phyloP scores from a whole-genome alignment of 2,113 vertebrate species.

The Nymphicus hollandicus region DNA sequence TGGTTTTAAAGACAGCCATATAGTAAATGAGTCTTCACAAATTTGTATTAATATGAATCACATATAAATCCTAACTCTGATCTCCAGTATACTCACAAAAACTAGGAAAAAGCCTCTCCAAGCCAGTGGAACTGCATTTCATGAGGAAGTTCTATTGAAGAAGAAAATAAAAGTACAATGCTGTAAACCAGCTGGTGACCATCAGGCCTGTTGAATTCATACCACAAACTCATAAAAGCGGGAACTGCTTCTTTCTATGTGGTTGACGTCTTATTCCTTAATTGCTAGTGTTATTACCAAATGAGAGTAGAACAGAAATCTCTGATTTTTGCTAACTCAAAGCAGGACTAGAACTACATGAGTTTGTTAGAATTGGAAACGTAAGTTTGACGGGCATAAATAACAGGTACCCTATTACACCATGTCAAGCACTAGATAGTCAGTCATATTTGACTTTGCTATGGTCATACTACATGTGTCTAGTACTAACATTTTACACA shows the following conservation, averaged over 20 bases:
- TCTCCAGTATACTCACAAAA: not conserved
- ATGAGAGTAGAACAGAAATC: not conserved
- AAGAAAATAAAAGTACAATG: not conserved
- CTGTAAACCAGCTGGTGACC: slow-evolving; percentile 1
- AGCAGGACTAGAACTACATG: not conserved
- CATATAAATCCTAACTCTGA: not conserved
- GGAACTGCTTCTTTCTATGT: not conserved
- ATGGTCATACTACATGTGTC: not conserved
- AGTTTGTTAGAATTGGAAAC: not conserved
- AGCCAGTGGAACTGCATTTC: not conserved
- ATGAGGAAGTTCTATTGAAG: not conserved
- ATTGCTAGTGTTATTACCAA: not conserved
- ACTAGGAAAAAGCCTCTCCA: not conserved
- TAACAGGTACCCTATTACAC: not conserved
- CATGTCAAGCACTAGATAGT: not conserved
- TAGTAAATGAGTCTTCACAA: not conserved
- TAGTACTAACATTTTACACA: not conserved
- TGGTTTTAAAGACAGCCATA: not conserved
- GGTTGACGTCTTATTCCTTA: not conserved
- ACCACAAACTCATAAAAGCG: not conserved
- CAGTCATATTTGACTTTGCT: not conserved
- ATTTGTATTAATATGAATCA: not conserved
- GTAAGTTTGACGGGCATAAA: not conserved
- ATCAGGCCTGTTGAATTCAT: not conserved
- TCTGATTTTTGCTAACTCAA: not conserved